These are phyloP conservation scores for Lordiphosa clarofinis DNA, from an alignment of 1,140 invertebrate genomes.

Conservation along the genomic window DNA sequence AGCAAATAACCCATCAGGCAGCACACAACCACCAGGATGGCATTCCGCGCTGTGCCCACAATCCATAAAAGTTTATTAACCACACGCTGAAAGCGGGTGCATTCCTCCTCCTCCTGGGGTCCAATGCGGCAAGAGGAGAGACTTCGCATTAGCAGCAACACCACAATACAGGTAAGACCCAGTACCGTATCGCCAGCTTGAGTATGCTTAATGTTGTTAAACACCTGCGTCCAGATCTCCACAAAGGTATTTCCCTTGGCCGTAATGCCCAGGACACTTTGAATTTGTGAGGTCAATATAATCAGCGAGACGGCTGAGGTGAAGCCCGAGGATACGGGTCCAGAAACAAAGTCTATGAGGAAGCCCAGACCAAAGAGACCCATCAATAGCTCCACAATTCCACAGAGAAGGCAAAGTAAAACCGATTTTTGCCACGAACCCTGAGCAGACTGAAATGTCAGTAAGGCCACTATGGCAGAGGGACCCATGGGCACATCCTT, in stretches of 20 bases:
- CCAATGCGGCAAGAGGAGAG: conserved; percentile 82
- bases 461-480: conserved; percentile 90
- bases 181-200: conserved; percentile 85
- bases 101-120: conserved; percentile 80
- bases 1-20: conserved; percentile 83
- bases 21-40: conserved; percentile 86
- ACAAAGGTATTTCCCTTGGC: conserved; percentile 88
- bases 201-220: conserved; percentile 83
- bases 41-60: conserved; percentile 87
- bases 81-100: conserved; percentile 80
- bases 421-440: conserved; percentile 89
- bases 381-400: conserved; percentile 90
- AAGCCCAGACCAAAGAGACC: conserved; percentile 94
- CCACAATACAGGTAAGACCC: conserved; percentile 86
- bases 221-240: conserved; percentile 86
- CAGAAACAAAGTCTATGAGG: conserved; percentile 95
- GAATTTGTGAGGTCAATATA: conserved; percentile 93
- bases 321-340: conserved; percentile 95
- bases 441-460: conserved; percentile 88
- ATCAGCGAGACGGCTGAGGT: conserved; percentile 95
- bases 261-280: conserved; percentile 89
- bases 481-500: conserved; percentile 92
- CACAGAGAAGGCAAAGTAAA: conserved; percentile 88
- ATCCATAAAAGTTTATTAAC: conserved; percentile 84
- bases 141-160: conserved; percentile 81